Percentiles rank a stretch among this genome's conserved stretches.
phyloP scores from a whole-genome alignment of 2,113 vertebrate genomes.

The Indicator maculatus region DNA sequence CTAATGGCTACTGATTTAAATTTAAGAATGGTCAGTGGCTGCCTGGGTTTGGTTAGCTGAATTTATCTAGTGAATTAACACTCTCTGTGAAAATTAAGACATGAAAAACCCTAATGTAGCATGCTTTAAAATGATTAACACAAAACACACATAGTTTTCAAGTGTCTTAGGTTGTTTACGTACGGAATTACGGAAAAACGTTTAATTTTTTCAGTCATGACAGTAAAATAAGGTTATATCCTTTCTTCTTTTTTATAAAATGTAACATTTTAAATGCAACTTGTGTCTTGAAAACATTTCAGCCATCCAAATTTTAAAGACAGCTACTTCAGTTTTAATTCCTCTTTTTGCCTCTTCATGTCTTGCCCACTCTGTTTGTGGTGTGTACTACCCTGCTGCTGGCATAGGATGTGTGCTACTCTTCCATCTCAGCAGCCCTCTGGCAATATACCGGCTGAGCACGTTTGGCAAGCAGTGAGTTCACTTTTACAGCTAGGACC shows the following conservation, averaged over 20 bases:
- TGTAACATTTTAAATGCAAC: not conserved
- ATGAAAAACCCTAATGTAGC: not conserved
- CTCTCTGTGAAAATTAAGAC: not conserved
- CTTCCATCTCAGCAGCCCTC: not conserved
- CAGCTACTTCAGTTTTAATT: not conserved
- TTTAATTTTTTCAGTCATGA: not conserved
- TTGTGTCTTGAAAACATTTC: not conserved
- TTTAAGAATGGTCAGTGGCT: not conserved
- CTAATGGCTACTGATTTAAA: not conserved
- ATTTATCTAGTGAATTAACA: not conserved
- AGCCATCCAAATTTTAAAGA: not conserved
- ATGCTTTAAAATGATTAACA: not conserved
- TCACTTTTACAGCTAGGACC: not conserved
- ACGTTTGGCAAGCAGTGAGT: not conserved
- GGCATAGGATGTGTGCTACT: rapidly evolving
- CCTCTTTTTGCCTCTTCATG: not conserved
- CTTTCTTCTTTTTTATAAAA: not conserved
- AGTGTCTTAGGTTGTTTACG: not conserved
- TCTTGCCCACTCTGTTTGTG: not conserved
- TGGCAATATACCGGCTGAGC: not conserved
- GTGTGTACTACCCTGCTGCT: not conserved
- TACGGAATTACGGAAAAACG: not conserved
- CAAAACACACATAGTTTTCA: not conserved
- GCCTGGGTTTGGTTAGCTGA: not conserved
- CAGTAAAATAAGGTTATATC: not conserved